Evolutionary conservation across 2,888 invertebrate species (phyloP).

Genomic region (Eulithis testata): DNA sequence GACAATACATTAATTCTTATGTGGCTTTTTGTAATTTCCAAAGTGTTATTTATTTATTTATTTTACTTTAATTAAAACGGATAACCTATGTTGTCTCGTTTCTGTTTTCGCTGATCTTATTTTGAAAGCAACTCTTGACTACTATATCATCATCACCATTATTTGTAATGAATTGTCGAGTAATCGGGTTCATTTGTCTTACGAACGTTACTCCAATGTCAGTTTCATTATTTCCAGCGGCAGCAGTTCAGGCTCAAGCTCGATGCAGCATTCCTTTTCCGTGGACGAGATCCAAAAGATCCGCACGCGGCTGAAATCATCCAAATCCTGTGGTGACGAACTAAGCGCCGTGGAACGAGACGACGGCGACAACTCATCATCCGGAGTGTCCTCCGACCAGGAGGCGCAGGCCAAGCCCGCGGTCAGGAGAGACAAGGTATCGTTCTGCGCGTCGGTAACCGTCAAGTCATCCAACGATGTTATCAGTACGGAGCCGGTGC

Average conservation of each 20-base stretch:
- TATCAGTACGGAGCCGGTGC: slow-evolving; percentile 82
- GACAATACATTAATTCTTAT: slow-evolving; percentile 7
- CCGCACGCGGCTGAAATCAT: slow-evolving; percentile 92
- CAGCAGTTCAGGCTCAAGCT: slow-evolving; percentile 90
- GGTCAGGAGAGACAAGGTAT: slow-evolving; percentile 74
- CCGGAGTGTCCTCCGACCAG: slow-evolving; percentile 95
- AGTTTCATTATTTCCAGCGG: slow-evolving; percentile 79
- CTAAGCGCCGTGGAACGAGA: slow-evolving; percentile 85
- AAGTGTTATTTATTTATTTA: too few relatives aligned
- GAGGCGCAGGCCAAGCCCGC: slow-evolving; percentile 75
- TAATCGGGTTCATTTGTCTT: not conserved
- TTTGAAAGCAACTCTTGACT: slow-evolving; percentile 1
- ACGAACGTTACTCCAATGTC: not conserved
- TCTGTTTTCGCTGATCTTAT: slow-evolving; percentile 6
- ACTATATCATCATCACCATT: not conserved
- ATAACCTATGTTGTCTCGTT: not conserved
- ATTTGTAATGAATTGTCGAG: not conserved
- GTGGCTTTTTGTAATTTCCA: slow-evolving; percentile 15
- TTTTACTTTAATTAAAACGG: too few relatives aligned
- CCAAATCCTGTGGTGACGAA: slow-evolving; percentile 94
- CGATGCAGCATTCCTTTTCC: slow-evolving; percentile 93
- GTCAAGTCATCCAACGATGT: slow-evolving; percentile 82
- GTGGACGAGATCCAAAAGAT: slow-evolving; percentile 96
- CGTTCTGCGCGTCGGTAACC: slow-evolving; percentile 80
- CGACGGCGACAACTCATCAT: slow-evolving; percentile 95